Percentiles rank a stretch among this genome's conserved stretches.
phyloP scores from a whole-genome alignment of 1,140 invertebrate species.

The Sitophilus oryzae region DNA sequence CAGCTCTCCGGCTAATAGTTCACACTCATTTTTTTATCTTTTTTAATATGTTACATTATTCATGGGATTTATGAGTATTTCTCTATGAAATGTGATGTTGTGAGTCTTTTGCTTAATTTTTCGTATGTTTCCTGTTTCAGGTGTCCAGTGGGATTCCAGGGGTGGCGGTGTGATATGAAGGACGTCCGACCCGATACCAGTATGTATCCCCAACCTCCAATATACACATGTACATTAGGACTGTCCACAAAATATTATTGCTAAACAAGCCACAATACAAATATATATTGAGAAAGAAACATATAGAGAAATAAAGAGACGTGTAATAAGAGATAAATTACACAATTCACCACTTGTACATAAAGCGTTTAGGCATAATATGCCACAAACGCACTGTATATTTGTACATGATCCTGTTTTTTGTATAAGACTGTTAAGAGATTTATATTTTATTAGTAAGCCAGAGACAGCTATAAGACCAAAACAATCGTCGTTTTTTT shows the following conservation, averaged over 20 bases:
- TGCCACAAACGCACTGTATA: too few species aligned
- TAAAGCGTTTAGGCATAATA: too few species aligned
- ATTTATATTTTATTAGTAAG: conserved; percentile 22
- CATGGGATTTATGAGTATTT: too few species aligned
- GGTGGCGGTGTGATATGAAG: conserved; percentile 77
- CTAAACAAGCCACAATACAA: conserved; percentile 17
- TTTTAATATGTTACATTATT: too few species aligned
- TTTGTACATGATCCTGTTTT: conserved; percentile 37
- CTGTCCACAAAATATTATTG: conserved; percentile 36
- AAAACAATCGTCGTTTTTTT: too few species aligned
- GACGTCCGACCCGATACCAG: conserved; percentile 42
- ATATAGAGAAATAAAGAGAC: conserved; percentile 5
- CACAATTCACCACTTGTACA: conserved; percentile 29
- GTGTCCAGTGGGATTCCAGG: conserved; percentile 76
- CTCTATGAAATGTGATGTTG: too few species aligned
- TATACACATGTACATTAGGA: conserved; percentile 36
- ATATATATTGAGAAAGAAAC: not conserved
- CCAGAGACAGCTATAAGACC: too few species aligned
- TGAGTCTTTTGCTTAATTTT: too few species aligned
- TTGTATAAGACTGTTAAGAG: conserved; percentile 39
- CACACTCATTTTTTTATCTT: too few species aligned
- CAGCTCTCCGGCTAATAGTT: too few species aligned
- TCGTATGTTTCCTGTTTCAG: too few species aligned
- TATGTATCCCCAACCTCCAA: conserved; percentile 37
- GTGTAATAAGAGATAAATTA: conserved; percentile 26